Conservation (phyloP, 2,888 invertebrate genomes). For the Sceliomorpha sp. region DNA sequence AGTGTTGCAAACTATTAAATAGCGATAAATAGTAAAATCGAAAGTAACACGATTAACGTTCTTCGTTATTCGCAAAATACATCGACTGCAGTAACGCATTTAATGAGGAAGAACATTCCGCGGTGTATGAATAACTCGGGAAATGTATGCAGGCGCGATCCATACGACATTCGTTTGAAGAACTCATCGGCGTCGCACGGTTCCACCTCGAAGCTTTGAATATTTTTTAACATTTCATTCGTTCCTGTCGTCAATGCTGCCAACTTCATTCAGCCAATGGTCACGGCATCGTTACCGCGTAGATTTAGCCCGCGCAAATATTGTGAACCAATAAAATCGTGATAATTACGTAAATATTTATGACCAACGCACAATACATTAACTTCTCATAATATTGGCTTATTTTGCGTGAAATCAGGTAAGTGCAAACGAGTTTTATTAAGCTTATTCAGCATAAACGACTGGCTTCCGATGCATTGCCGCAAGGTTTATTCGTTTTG, state of each 20-base stretch:
- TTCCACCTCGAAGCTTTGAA: too few species aligned
- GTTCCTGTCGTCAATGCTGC: constrained; percentile 27
- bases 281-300: constrained; percentile 67
- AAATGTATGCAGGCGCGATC: too few species aligned
- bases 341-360: constrained; percentile 61
- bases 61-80: too few species aligned
- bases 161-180: too few species aligned
- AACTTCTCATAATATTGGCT: constrained; percentile 18
- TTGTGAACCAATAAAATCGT: constrained; percentile 58
- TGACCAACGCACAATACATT: constrained; percentile 36
- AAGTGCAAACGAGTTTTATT: constrained; percentile 3
- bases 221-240: constrained; percentile 2
- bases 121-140: too few species aligned
- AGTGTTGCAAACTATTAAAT: too few species aligned
- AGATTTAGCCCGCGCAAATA: constrained; percentile 76
- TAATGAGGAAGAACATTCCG: too few species aligned
- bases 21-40: too few species aligned
- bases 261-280: constrained; percentile 55
- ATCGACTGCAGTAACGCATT: too few species aligned
- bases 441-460: constrained; percentile 11
- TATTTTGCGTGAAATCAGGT: constrained; percentile 20
- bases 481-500: constrained; percentile 21
- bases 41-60: too few species aligned
- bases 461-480: background rate
- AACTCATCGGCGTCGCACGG: too few species aligned